phyloP scores from a whole-genome alignment of 2,113 vertebrate genomes.

The Pseudorasbora parva region DNA sequence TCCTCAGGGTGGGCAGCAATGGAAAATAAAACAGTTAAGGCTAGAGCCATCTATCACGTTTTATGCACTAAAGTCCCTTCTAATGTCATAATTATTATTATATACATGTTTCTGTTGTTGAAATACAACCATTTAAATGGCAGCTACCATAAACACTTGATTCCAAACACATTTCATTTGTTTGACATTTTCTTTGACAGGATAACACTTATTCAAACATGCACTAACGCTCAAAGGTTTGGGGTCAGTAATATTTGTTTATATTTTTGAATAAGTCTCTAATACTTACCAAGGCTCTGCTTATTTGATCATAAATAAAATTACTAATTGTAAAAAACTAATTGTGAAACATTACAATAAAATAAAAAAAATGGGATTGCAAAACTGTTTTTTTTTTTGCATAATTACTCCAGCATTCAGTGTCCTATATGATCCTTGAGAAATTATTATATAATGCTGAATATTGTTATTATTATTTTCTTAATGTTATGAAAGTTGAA shows the following conservation, averaged over 20 bases:
- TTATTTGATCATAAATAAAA: not conserved
- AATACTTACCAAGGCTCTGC: not conserved
- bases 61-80: not conserved
- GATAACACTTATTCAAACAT: not conserved
- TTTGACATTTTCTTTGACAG: not conserved
- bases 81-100: not conserved
- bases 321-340: too few relatives aligned
- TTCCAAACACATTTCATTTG: not conserved
- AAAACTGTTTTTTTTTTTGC: not conserved
- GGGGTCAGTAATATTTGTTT: not conserved
- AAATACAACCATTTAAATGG: not conserved
- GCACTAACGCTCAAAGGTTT: too few relatives aligned
- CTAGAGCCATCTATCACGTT: conserved; percentile 51
- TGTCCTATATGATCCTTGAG: too few relatives aligned
- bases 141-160: not conserved
- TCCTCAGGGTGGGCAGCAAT: conserved; percentile 34
- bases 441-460: too few relatives aligned
- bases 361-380: not conserved
- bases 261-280: not conserved
- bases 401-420: too few relatives aligned
- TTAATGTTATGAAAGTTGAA: not conserved
- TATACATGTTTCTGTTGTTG: not conserved
- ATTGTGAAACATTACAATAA: not conserved
- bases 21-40: conserved; percentile 46
- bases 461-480: too few relatives aligned